phyloP scores from a whole-genome alignment of 2,113 vertebrate genomes.

The Falco punctatus region DNA sequence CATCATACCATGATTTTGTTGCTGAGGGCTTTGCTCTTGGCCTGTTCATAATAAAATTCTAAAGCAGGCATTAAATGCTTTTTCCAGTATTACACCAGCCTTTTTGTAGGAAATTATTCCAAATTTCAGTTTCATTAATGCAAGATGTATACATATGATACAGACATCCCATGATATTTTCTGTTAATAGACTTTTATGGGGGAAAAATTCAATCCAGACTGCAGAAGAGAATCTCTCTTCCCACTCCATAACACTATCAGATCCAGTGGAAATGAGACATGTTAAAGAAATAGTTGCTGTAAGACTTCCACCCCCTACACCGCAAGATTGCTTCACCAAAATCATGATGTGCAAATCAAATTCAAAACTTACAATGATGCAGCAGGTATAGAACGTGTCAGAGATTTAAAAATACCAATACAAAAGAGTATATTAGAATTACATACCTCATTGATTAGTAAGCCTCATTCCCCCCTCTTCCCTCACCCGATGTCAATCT shows the following conservation, averaged over 20 bases:
- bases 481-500: not conserved
- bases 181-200: not conserved
- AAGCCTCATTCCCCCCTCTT: fast-evolving
- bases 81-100: not conserved
- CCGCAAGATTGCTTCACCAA: not conserved
- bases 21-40: not conserved
- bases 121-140: not conserved
- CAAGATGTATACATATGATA: not conserved
- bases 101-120: not conserved
- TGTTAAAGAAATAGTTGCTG: not conserved
- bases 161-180: not conserved
- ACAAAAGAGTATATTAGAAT: not conserved
- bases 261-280: not conserved
- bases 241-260: not conserved
- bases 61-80: not conserved
- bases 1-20: not conserved
- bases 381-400: not conserved
- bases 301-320: not conserved
- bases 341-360: not conserved
- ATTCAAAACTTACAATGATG: not conserved
- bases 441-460: not conserved
- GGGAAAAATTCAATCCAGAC: not conserved
- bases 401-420: not conserved
- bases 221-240: not conserved
- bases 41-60: not conserved